phyloP scores from a whole-genome alignment of 1,140 invertebrate species.

The Bombus superbus region DNA sequence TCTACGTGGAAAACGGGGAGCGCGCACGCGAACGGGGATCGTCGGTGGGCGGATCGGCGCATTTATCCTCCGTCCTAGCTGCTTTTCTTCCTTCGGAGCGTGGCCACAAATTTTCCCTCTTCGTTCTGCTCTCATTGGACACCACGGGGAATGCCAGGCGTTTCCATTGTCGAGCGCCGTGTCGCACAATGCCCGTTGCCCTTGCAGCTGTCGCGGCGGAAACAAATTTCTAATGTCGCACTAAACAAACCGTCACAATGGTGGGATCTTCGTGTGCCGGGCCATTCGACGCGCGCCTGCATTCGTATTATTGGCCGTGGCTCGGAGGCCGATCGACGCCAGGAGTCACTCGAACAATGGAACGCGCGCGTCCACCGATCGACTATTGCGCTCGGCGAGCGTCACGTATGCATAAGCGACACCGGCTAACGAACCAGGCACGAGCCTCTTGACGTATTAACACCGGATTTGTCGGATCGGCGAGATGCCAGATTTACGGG shows the following conservation, averaged over 20 bases:
- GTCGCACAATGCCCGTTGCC: conserved; percentile 56
- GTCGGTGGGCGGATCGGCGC: conserved; percentile 59
- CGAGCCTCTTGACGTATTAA: conserved; percentile 69
- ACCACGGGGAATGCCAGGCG: conserved; percentile 72
- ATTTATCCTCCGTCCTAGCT: conserved; percentile 64
- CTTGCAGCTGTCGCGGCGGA: conserved; percentile 75
- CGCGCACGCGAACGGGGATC: conserved; percentile 21
- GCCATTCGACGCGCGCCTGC: conserved; percentile 62
- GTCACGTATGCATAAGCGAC: conserved; percentile 43
- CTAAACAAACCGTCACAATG: conserved; percentile 76
- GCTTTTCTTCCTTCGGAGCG: conserved; percentile 41
- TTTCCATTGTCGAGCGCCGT: conserved; percentile 62
- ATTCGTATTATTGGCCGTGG: conserved; percentile 58
- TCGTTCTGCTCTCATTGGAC: conserved; percentile 40
- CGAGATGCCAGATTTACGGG: conserved; percentile 62
- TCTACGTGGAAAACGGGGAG: conserved; percentile 3
- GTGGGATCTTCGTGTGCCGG: conserved; percentile 27
- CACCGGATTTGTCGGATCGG: conserved; percentile 69
- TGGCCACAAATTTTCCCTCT: conserved; percentile 54
- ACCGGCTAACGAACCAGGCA: conserved; percentile 42
- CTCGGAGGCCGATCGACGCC: neutral
- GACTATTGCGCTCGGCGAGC: conserved; percentile 22
- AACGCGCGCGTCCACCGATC: conserved; percentile 50
- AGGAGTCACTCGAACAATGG: conserved; percentile 62
- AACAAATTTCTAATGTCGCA: conserved; percentile 78